A percentile compares a stretch with the other conserved stretches of the same genome.
These are phyloP conservation scores for Xanthia icteritia DNA, from an alignment of 2,888 invertebrate genomes.

Conservation along the genomic window DNA sequence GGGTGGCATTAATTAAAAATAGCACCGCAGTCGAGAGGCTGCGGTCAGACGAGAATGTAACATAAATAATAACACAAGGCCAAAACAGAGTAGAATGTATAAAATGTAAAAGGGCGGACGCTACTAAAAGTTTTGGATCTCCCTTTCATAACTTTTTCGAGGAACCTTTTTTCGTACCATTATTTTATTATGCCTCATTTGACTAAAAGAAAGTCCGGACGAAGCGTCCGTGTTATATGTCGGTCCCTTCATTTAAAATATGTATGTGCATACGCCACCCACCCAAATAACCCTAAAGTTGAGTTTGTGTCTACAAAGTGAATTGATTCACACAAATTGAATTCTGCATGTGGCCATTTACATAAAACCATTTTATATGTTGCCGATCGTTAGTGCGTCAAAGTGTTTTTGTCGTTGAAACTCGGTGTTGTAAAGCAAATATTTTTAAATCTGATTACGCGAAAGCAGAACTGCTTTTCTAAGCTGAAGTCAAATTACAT, in stretches of 20 bases:
- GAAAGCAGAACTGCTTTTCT: slow-evolving; percentile 17
- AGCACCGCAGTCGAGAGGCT: slow-evolving; percentile 79
- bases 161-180: slow-evolving; percentile 86
- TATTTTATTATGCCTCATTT: slow-evolving; percentile 89
- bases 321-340: slow-evolving; percentile 71
- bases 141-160: slow-evolving; percentile 88
- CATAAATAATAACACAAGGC: slow-evolving; percentile 87
- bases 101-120: slow-evolving; percentile 84
- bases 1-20: slow-evolving; percentile 88
- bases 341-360: slow-evolving; percentile 67
- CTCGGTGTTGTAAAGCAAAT: slow-evolving; percentile 21
- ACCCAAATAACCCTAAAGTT: slow-evolving; percentile 78
- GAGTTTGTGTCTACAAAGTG: slow-evolving; percentile 70
- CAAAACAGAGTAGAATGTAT: slow-evolving; percentile 81
- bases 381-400: slow-evolving; percentile 59
- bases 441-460: slow-evolving; percentile 21
- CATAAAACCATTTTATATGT: slow-evolving; percentile 67
- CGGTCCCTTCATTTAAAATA: slow-evolving; percentile 86
- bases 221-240: slow-evolving; percentile 81
- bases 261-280: slow-evolving; percentile 81
- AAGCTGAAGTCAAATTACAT: slow-evolving; percentile 26
- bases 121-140: slow-evolving; percentile 84
- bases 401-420: slow-evolving; percentile 52
- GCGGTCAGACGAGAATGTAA: slow-evolving; percentile 86
- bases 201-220: slow-evolving; percentile 87